These are phyloP conservation scores for Sebastiscus tertius DNA, from an alignment of 2,797 vertebrate species.

Conservation along the genomic window DNA sequence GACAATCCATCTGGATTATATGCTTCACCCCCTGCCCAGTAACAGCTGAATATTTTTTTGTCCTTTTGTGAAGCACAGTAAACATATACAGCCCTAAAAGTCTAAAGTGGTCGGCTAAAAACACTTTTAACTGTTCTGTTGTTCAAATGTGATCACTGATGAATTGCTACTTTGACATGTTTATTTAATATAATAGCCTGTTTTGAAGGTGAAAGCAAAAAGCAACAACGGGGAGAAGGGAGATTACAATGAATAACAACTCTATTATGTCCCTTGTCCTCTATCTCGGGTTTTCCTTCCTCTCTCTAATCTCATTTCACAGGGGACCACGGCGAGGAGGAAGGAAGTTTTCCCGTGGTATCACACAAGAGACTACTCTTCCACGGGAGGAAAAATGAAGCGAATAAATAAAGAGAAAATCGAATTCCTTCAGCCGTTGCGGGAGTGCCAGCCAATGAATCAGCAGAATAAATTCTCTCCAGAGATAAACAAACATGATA, in stretches of 20 bases:
- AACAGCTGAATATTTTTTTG: conserved; percentile 38
- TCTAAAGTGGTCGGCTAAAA: conserved; percentile 1
- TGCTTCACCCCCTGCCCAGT: conserved; percentile 20
- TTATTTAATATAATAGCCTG: conserved; percentile 58
- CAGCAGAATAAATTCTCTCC: conserved; percentile 84
- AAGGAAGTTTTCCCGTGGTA: conserved; percentile 61
- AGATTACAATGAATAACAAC: conserved; percentile 74
- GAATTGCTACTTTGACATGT: conserved; percentile 43
- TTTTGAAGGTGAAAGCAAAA: conserved; percentile 59
- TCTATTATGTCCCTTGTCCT: conserved; percentile 71
- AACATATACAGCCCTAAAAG: conserved; percentile 39
- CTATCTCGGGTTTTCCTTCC: conserved; percentile 56
- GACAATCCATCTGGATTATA: conserved; percentile 69
- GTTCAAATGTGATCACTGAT: conserved; percentile 54
- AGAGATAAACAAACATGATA: conserved; percentile 86
- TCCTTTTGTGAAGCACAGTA: conserved; percentile 16
- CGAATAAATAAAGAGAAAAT: conserved; percentile 85
- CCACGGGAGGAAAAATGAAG: conserved; percentile 78
- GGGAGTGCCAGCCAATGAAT: conserved; percentile 80
- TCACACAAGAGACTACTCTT: conserved; percentile 70
- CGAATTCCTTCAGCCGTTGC: conserved; percentile 80
- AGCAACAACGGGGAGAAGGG: conserved; percentile 48
- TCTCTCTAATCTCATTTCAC: conserved; percentile 78
- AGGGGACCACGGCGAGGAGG: conserved; percentile 55
- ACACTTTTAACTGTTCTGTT: conserved; percentile 21